phyloP scores from a whole-genome alignment of 1,140 invertebrate species.

The Papilio aristodemus region DNA sequence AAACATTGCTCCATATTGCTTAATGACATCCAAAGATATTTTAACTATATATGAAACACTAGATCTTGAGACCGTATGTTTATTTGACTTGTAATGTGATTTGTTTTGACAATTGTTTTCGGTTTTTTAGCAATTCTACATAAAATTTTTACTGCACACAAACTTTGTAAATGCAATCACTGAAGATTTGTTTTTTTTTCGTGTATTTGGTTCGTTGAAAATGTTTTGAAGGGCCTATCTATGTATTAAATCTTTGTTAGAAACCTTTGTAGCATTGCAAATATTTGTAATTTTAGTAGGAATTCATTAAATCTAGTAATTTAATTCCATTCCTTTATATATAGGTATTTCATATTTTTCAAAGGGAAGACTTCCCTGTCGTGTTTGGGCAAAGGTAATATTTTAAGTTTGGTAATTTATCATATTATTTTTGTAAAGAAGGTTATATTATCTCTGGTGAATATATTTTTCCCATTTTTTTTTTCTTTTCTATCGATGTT shows the following conservation, averaged over 20 bases:
- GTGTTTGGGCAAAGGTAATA: slow-evolving; percentile 40
- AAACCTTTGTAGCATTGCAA: slow-evolving; percentile 32
- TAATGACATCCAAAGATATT: not conserved
- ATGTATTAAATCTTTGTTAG: slow-evolving; percentile 18
- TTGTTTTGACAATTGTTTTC: no score
- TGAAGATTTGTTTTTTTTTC: not conserved
- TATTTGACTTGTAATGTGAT: no score
- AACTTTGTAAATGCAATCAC: not conserved
- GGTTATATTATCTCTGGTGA: slow-evolving; percentile 31
- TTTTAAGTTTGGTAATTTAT: slow-evolving; percentile 35
- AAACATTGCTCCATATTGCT: not conserved
- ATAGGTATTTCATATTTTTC: slow-evolving; percentile 54
- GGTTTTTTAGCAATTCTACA: no score
- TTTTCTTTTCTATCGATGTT: slow-evolving; percentile 49
- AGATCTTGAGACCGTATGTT: no score
- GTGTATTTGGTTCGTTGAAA: slow-evolving; percentile 1
- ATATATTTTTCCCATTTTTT: slow-evolving; percentile 48
- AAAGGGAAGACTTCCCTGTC: slow-evolving; percentile 37
- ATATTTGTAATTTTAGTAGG: slow-evolving; percentile 45
- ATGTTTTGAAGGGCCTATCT: not conserved
- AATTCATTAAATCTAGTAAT: slow-evolving; percentile 54
- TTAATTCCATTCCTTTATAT: slow-evolving; percentile 74
- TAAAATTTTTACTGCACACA: not conserved
- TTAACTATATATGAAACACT: no score
- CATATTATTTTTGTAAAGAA: slow-evolving; percentile 45